Conservation (phyloP, 2,113 vertebrate genomes). For the Jacana jacana region DNA sequence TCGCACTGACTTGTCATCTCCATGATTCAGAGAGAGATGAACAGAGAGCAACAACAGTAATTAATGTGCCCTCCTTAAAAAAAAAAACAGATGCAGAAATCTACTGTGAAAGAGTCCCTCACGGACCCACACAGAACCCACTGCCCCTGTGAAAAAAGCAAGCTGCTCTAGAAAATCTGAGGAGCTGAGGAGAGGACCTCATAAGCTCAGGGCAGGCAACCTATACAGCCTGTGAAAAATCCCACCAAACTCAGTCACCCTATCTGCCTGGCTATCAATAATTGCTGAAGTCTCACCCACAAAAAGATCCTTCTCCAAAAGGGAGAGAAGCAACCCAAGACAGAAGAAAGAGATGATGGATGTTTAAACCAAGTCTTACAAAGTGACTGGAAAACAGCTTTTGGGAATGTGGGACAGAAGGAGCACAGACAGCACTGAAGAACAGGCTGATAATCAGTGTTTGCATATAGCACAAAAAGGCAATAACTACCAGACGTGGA, state of each 20-base stretch:
- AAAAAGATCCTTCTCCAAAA: background rate
- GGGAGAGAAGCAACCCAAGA: background rate
- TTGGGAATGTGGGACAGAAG: background rate
- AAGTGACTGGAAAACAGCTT: background rate
- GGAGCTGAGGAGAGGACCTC: background rate
- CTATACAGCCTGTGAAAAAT: background rate
- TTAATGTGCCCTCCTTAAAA: background rate
- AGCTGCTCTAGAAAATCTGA: background rate
- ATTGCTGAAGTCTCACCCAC: background rate
- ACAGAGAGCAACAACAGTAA: background rate
- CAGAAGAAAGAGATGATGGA: background rate
- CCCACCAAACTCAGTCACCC: background rate
- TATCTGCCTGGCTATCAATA: background rate
- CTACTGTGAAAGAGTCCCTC: background rate
- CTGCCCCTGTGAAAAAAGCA: background rate
- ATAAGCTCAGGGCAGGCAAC: background rate
- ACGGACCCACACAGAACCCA: background rate
- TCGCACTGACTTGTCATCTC: background rate
- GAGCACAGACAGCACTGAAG: background rate
- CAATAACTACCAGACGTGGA: background rate
- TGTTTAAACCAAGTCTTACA: background rate
- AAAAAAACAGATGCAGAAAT: background rate
- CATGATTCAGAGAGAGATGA: background rate
- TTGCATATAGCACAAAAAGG: background rate
- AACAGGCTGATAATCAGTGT: background rate